Base-by-base conservation (phyloP, 2,113 vertebrate genomes). In the Paradoxurus hermaphroditus region DNA sequence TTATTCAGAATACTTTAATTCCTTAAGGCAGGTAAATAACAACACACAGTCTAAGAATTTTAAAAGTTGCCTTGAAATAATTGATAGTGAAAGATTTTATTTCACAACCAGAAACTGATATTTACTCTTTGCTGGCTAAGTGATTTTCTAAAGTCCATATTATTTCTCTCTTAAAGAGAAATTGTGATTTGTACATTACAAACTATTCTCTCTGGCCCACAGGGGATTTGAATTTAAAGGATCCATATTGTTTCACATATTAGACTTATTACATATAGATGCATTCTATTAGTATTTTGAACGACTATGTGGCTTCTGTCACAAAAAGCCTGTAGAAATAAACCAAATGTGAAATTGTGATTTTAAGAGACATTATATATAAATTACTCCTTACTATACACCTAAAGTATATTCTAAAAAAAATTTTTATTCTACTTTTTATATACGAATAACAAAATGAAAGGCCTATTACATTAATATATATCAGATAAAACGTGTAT, bases 401-500 rank as follows among this genome's bases (percentile, higher is more conserved):
- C 86, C 49, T 46, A 90, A 92, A 89, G 25, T 56, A 41, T 56
- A 90, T 90, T 87, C 34, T 91, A 63, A 91, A 68, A 79, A 90
- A 21, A 34, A 53, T 23, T 93, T 82, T 34, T 78, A 92, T 97
- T 94, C 59, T 56, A 90, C 91, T 95, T 85, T 97, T 94, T 36
- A 96, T 92, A 97, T 84, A 96, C 1, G 63, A 49, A 91, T 97
- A 67, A 89, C 62, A 39, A 34, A 79, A 91, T 87, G 87, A 84
- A 97, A 97, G 89, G 87, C 36, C 87, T 51, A 96, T 97, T 62
- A 94, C 39, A 92, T 94, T 86, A 97, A 97, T 96, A 86, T 56
- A 94, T 3, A 95, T 96, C 4, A 91, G 89, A 91, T 94, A 51
- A 70, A 73, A 85, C 51, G 91, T 67, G 91, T 93, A 91, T 92